Evolutionary conservation across 1,140 invertebrate genomes (phyloP), one percentile per base, ranked within the genome.

Genomic region (Ridgeia piscesae): DNA sequence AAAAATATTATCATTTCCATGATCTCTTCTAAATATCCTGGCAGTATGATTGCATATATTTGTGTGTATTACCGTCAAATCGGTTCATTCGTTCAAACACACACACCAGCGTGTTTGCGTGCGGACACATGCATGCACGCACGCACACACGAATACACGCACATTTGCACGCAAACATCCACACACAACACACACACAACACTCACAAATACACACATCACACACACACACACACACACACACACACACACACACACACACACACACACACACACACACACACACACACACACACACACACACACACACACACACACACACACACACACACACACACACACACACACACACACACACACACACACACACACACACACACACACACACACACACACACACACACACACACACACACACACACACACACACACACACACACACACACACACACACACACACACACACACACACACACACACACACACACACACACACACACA

Each of bases 251-350:
- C 35, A 50, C 35, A 50, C 91, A 92, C 42, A 50, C 42, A 92
- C 42, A 50, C 91, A 92, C 42, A 50, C 91, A 4, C 42, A 50
- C 91, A 89, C 91, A 89, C 91, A 92, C 42, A 89, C 91, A 92
- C 42, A 50, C 91, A 92, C 91, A 89, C 91, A 92, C 91, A 50
- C 91, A 92, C 91, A 92, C 91, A 92, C 91, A 92, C 34, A 92
- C 91, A 92, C 91, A 92, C 91, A 50, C 91, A 92, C 35, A 21
- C 91, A 92, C 91, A 50, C 91, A 92, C 91, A 50, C 91, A 92
- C 91, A 50, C 33, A 89, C 91, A 50, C 91, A 92, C 91, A 50
- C 35, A 92, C 91, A 50, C 91, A 92, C 8, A 92, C 91, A 92
- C 8, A 92, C 50, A 92, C 6, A 89, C 50, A 92, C 0, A 50